Conservation (phyloP, 2,888 invertebrate genomes). For the Mechanitis mazaeus region DNA sequence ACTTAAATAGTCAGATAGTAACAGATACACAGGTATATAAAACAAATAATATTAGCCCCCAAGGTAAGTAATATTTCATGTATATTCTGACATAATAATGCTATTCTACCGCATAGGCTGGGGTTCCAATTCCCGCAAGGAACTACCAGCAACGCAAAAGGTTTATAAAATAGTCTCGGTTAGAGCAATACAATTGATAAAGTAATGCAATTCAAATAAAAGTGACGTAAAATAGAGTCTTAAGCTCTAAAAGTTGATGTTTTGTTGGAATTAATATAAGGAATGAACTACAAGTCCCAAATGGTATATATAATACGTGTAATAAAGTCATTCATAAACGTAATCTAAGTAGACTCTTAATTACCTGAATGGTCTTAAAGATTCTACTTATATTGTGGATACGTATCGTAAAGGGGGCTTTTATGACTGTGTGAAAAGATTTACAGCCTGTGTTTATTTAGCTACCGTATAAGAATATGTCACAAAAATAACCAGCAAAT, state of each 20-base stretch:
- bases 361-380: constrained; percentile 36
- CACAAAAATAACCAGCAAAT: background rate
- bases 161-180: constrained; percentile 10
- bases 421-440: constrained; percentile 50
- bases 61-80: constrained; percentile 25
- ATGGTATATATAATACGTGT: constrained; percentile 16
- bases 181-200: constrained; percentile 2
- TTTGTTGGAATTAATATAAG: background rate
- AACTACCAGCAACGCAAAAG: constrained; percentile 17
- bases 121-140: constrained; percentile 19
- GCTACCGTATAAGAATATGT: constrained; percentile 8
- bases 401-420: constrained; percentile 48
- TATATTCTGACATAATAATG: constrained; percentile 24
- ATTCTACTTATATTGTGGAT: constrained; percentile 40
- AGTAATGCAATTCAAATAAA: constrained; percentile 5
- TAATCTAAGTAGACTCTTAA: constrained; percentile 41
- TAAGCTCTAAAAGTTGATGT: background rate
- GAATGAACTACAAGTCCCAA: background rate
- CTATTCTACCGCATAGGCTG: constrained; percentile 16
- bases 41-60: background rate
- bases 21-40: background rate
- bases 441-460: constrained; percentile 45
- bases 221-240: background rate
- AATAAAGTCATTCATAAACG: constrained; percentile 36
- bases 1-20: background rate